Evolutionary conservation across 1,140 invertebrate species (phyloP), one percentile per base, ranked within the genome.

Genomic region (Drosophila orosa): DNA sequence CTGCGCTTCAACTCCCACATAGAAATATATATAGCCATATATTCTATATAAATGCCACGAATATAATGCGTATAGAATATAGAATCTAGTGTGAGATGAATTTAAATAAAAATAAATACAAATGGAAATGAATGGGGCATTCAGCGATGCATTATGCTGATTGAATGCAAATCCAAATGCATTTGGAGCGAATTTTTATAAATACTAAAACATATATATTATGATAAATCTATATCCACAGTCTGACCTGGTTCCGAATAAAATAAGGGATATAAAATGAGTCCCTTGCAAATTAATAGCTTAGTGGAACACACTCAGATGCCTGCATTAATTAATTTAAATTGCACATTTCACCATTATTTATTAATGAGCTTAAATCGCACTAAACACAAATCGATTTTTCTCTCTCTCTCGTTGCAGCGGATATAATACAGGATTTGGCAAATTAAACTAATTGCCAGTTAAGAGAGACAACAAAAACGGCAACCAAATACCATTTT

Each of bases 381-480:
- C 58, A 52, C 56, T 79, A 76, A 76, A 72, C 39, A 40, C 31
- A 58, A 52, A 86, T 74, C 78, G 73, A 86, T 59, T 57, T 74
- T 75, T 54, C 61, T 40, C 25, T 60, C 19, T 52, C 50, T 74
- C 37, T 75, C 52, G 31, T 75, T 86, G 67, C 83, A 86, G 83
- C 84, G 73, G 84, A 89, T 76, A 89, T 89, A 63, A 89, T 89
- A 89, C 84, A 89, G 84, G 84, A 89, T 89, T 89, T 89, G 78
- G 84, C 84, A 83, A 89, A 89, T 89, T 89, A 89, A 89, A 83
- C 84, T 78, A 87, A 89, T 89, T 83, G 84, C 73, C 74, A 83
- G 68, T 78, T 68, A 65, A 72, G 80, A 56, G 71, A 79, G 58
- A 71, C 74, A 62, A 47, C 62, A 55, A 66, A 56, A 52, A 33